A percentile compares a stretch with the other conserved stretches of the same genome.
These are phyloP conservation scores for Plagodis dolabraria DNA, from an alignment of 2,888 invertebrate genomes.

Conservation along the genomic window DNA sequence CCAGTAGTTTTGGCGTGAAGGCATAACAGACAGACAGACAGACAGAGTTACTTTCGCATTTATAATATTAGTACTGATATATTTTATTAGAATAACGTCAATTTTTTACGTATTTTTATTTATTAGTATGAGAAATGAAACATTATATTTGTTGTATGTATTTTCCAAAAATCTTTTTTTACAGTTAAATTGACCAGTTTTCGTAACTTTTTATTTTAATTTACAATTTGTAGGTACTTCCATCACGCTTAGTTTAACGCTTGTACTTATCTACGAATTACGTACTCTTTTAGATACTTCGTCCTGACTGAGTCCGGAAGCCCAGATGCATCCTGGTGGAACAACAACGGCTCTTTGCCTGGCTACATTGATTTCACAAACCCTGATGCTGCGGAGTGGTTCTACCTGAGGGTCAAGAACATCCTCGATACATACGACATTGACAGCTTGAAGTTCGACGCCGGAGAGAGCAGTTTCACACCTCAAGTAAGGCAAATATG, in stretches of 20 bases:
- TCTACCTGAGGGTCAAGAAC: conserved; percentile 74
- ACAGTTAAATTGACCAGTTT: too few relatives aligned
- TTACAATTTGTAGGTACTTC: neutral
- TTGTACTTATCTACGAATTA: too few relatives aligned
- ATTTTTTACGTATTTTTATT: too few relatives aligned
- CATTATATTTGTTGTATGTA: too few relatives aligned
- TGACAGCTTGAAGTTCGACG: conserved; percentile 92
- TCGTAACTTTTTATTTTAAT: neutral
- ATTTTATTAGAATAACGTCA: too few relatives aligned
- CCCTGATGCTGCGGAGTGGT: conserved; percentile 87
- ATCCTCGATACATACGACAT: conserved; percentile 86
- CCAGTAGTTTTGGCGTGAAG: too few relatives aligned
- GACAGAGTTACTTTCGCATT: too few relatives aligned
- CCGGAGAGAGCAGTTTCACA: conserved; percentile 89
- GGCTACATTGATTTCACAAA: conserved; percentile 91
- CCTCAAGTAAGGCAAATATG: conserved; percentile 74
- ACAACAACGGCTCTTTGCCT: conserved; percentile 73
- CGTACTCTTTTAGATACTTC: conserved; percentile 64
- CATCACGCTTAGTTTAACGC: too few relatives aligned
- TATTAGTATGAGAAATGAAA: too few relatives aligned
- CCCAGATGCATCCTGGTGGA: conserved; percentile 82
- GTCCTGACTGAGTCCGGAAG: conserved; percentile 75
- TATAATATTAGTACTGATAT: too few relatives aligned
- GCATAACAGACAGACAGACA: too few relatives aligned
- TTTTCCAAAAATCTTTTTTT: neutral